These are phyloP conservation scores for Psilopogon haemacephalus DNA, from an alignment of 2,113 vertebrate species.

Conservation along the genomic window DNA sequence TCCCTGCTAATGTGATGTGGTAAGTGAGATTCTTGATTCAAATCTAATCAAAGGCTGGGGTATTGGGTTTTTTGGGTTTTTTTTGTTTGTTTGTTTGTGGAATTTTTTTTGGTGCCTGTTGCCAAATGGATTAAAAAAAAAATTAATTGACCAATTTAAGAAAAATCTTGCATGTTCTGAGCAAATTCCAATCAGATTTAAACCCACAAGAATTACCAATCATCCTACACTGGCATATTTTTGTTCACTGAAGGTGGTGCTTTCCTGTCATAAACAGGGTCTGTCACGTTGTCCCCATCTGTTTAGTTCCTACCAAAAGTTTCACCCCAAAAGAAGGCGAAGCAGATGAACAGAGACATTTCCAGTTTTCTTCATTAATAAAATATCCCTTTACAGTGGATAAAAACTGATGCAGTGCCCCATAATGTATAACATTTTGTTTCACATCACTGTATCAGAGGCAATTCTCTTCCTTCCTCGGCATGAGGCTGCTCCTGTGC, in stretches of 20 bases:
- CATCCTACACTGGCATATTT: constrained; percentile 24
- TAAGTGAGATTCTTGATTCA: neutral
- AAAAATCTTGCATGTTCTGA: constrained; percentile 30
- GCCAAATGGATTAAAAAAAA: too few species aligned
- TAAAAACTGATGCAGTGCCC: neutral
- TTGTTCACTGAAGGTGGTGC: constrained; percentile 15
- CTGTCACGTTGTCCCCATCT: constrained; percentile 11
- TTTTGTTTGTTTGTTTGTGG: neutral
- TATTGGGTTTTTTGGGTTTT: neutral
- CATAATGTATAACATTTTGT: neutral
- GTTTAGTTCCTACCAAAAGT: neutral
- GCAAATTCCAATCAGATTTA: constrained; percentile 17
- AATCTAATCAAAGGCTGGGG: neutral
- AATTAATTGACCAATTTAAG: neutral
- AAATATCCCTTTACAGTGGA: neutral
- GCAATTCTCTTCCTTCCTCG: neutral
- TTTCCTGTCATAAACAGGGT: neutral
- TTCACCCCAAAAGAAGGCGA: neutral
- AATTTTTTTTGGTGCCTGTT: neutral
- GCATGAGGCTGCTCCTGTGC: neutral
- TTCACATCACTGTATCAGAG: neutral
- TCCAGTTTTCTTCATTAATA: neutral
- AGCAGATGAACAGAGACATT: neutral
- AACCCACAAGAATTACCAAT: constrained; percentile 35
- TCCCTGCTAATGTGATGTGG: neutral